A percentile compares a stretch with the other conserved stretches of the same genome.
Conservation (phyloP, 2,113 vertebrate genomes). For the Pseudonaja textilis region DNA sequence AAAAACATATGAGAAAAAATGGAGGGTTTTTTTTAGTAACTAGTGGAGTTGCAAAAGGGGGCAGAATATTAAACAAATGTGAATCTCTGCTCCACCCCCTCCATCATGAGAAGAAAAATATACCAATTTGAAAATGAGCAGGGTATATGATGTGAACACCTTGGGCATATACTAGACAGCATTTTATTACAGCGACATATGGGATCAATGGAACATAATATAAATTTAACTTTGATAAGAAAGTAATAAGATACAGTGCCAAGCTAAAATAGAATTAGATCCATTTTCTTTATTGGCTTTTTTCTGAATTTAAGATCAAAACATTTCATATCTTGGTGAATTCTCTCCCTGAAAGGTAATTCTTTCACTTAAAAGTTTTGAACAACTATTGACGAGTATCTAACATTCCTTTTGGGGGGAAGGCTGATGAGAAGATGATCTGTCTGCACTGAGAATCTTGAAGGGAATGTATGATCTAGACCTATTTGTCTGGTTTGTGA, state of each 20-base stretch:
- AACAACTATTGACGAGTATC: neutral
- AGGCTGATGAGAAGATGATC: neutral
- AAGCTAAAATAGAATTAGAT: neutral
- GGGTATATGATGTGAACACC: neutral
- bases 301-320: neutral
- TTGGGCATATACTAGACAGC: neutral
- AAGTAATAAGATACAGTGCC: neutral
- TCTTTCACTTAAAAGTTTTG: neutral
- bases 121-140: neutral
- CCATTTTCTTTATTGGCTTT: neutral
- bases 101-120: slow-evolving; percentile 22
- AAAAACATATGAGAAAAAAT: slow-evolving; percentile 33
- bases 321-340: neutral
- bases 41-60: slow-evolving; percentile 16
- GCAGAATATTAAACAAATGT: slow-evolving; percentile 24
- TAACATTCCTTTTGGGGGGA: neutral
- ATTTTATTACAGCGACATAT: neutral
- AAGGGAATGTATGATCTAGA: neutral
- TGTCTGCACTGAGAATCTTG: neutral
- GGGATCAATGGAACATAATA: neutral
- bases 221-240: neutral
- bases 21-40: slow-evolving; percentile 33
- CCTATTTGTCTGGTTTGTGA: neutral
- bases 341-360: neutral
- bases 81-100: neutral